A percentile compares a stretch with the other conserved stretches of the same genome.
phyloP scores from a whole-genome alignment of 2,797 vertebrate species.

The Ficedula albicollis region DNA sequence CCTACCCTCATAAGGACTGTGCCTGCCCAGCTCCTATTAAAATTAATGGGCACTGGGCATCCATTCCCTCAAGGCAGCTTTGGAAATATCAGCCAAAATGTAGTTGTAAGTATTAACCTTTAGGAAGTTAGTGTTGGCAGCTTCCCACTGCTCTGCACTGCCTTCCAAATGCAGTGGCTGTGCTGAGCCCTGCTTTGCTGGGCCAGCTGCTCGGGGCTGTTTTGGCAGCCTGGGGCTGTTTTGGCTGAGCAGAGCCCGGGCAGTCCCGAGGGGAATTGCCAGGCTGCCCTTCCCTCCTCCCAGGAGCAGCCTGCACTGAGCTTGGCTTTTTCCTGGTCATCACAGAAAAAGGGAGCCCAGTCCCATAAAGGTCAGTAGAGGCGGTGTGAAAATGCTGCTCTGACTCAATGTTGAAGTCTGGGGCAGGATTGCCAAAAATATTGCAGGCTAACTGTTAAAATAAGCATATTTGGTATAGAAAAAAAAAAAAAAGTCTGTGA shows the following conservation, averaged over 20 bases:
- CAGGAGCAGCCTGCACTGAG: not conserved
- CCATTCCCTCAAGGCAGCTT: constrained; percentile 50
- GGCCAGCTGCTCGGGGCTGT: not conserved
- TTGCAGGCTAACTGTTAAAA: not conserved
- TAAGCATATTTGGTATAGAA: not conserved
- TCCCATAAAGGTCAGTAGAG: not conserved
- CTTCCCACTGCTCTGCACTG: not conserved
- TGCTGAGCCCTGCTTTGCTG: not conserved
- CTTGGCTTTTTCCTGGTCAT: fast-evolving
- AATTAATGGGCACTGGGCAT: constrained; percentile 45
- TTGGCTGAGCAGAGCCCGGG: not conserved
- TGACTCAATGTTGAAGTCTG: not conserved
- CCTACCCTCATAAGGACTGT: not conserved
- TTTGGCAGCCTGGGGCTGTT: not conserved
- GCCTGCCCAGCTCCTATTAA: constrained; percentile 47
- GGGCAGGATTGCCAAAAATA: not conserved
- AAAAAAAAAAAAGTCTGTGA: not conserved
- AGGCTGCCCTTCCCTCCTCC: not conserved
- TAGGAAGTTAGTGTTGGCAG: constrained; percentile 65
- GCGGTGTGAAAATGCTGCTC: not conserved
- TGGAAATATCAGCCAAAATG: constrained; percentile 63
- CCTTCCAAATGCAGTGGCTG: not conserved
- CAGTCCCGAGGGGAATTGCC: not conserved
- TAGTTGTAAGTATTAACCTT: constrained; percentile 61
- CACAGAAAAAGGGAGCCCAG: not conserved